phyloP scores from a whole-genome alignment of 1,140 invertebrate genomes.

The Heterodera schachtii region DNA sequence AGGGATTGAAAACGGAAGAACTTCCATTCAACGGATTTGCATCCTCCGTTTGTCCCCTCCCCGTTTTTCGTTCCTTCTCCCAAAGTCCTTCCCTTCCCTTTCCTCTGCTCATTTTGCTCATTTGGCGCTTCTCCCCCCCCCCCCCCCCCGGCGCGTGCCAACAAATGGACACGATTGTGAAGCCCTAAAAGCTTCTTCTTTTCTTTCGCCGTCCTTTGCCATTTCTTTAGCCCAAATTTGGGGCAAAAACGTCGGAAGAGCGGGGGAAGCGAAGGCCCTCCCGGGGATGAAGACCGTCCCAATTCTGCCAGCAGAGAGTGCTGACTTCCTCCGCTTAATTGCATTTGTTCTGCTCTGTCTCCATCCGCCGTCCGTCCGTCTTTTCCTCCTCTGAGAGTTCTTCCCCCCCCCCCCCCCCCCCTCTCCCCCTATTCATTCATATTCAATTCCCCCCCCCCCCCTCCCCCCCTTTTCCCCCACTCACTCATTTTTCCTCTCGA shows the following conservation, averaged over 20 bases:
- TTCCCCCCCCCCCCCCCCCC: neutral
- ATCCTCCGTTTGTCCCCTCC: no score
- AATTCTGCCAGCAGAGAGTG: no score
- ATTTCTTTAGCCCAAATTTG: neutral
- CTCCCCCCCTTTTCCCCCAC: no score
- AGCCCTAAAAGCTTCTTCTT: neutral
- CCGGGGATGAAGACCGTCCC: neutral
- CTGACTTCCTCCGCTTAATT: constrained; percentile 6
- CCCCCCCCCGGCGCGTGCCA: no score
- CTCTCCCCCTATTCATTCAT: constrained; percentile 14
- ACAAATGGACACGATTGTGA: no score
- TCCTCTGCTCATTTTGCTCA: no score
- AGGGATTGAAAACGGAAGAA: no score
- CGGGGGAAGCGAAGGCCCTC: neutral
- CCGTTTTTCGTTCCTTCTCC: no score
- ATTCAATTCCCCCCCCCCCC: neutral
- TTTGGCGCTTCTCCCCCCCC: no score
- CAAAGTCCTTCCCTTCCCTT: no score
- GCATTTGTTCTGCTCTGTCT: constrained; percentile 9
- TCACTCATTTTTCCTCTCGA: neutral
- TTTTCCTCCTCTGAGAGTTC: constrained; percentile 2
- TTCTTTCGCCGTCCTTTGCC: neutral
- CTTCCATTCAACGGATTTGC: no score
- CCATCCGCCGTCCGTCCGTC: neutral
- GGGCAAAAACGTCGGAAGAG: neutral